These are phyloP conservation scores for Brenthis daphne DNA, from an alignment of 2,888 invertebrate genomes.

Conservation along the genomic window DNA sequence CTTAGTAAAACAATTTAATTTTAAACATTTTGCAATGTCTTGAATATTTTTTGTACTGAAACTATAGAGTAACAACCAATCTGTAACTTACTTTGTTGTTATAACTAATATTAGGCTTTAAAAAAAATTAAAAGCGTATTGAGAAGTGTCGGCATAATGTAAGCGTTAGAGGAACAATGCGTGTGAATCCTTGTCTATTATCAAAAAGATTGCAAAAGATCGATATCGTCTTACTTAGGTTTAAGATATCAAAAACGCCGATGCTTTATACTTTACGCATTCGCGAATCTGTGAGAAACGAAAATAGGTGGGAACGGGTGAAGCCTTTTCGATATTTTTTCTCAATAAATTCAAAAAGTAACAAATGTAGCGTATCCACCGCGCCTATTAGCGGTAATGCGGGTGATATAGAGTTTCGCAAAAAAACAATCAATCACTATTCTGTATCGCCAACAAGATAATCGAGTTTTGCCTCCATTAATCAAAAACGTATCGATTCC, in stretches of 20 bases:
- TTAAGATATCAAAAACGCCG: slow-evolving; percentile 66
- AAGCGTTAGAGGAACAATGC: slow-evolving; percentile 18
- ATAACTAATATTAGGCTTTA: neutral
- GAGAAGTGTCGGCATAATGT: neutral
- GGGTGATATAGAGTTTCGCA: slow-evolving; percentile 54
- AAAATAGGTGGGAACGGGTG: slow-evolving; percentile 74
- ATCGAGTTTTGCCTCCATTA: slow-evolving; percentile 72
- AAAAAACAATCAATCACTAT: slow-evolving; percentile 54
- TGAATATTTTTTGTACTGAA: neutral
- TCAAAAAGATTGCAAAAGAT: slow-evolving; percentile 48
- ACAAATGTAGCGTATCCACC: slow-evolving; percentile 43
- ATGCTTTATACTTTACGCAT: slow-evolving; percentile 36
- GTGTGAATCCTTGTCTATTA: slow-evolving; percentile 34
- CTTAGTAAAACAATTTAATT: too few species aligned
- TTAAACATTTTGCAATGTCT: neutral
- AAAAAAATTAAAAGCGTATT: too few species aligned
- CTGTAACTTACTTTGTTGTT: neutral
- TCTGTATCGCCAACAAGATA: slow-evolving; percentile 66
- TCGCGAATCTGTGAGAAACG: slow-evolving; percentile 43
- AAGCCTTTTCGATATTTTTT: slow-evolving; percentile 42
- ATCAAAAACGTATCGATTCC: slow-evolving; percentile 77
- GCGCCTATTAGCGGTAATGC: slow-evolving; percentile 54
- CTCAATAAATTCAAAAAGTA: slow-evolving; percentile 47
- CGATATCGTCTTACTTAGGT: slow-evolving; percentile 64
- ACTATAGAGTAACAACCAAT: neutral